Evolutionary conservation across 1,140 invertebrate genomes (phyloP).

Genomic region (Bombus consobrinus): DNA sequence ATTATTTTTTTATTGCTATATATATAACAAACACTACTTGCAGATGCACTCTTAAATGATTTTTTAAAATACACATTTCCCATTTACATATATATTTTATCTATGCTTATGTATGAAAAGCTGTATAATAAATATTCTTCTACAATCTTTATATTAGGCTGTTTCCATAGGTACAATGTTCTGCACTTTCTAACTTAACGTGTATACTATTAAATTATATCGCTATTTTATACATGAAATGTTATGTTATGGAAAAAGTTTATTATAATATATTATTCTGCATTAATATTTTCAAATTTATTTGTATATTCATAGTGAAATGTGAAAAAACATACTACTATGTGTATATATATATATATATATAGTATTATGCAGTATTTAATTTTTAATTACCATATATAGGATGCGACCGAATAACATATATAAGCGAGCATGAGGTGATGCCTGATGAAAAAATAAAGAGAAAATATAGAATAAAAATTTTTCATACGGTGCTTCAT

Average conservation of each 20-base stretch:
- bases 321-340: background rate
- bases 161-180: constrained; percentile 30
- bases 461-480: no score
- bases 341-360: background rate
- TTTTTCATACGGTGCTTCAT: no score
- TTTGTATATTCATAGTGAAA: constrained; percentile 17
- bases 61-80: constrained; percentile 20
- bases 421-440: no score
- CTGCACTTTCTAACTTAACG: constrained; percentile 24
- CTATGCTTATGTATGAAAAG: constrained; percentile 40
- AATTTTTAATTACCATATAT: constrained; percentile 25
- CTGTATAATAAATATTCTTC: constrained; percentile 52
- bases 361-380: background rate
- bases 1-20: constrained; percentile 48
- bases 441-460: no score
- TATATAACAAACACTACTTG: constrained; percentile 32
- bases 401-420: no score
- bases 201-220: constrained; percentile 31
- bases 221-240: background rate
- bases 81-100: constrained; percentile 34
- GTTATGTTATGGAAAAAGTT: constrained; percentile 18
- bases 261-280: constrained; percentile 17
- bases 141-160: constrained; percentile 43
- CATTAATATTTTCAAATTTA: constrained; percentile 13
- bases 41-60: constrained; percentile 27